Evolutionary conservation across 2,797 vertebrate species (phyloP), one percentile per base, ranked within the genome.

Genomic region (Craterocephalus amniculus): DNA sequence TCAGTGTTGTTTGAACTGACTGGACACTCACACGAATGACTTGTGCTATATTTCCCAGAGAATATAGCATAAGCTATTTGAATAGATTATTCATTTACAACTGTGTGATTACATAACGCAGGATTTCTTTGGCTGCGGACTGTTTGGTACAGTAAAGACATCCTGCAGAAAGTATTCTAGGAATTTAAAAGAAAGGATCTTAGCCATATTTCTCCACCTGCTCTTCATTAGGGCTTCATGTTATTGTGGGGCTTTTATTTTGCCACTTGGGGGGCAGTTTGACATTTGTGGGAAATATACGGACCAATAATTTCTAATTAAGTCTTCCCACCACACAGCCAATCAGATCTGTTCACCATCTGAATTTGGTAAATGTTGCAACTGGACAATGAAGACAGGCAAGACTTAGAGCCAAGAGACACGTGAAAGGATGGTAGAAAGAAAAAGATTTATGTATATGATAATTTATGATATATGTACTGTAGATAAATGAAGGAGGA

Each of bases 1-100:
- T 91, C 86, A 90, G 75, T 91, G 91, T 92, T 93, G 94, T 94
- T 94, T 94, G 91, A 95, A 94, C 90, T 94, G 86, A 88, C 90
- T 92, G 92, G 90, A 93, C 91, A 87, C 89, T 91, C 82, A 85
- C 66, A 73, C 74, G 85, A 83, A 92, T 87, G 90, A 90, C 85
- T 91, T 76, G 84, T 84, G 83, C 70, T 78, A 89, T 89, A 76
- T 80, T 93, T 90, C 85, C 83, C 64, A 48, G 85, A 87, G 88
- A 92, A 80, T 29, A 51, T 49, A 87, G 67, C 75, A 14, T 62
- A 74, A 74, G 48, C 78, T 78, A 75, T 88, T 88, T 89, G 73
- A 87, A 87, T 78, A 78, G 65, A 56, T 91, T 79, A 88, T 76
- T 78, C 86, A 74, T 74, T 63, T 81, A 40, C 43, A 72, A 81